Evolutionary conservation across 2,888 invertebrate species (phyloP), one percentile per base, ranked within the genome.

Genomic region (Troides aeacus): DNA sequence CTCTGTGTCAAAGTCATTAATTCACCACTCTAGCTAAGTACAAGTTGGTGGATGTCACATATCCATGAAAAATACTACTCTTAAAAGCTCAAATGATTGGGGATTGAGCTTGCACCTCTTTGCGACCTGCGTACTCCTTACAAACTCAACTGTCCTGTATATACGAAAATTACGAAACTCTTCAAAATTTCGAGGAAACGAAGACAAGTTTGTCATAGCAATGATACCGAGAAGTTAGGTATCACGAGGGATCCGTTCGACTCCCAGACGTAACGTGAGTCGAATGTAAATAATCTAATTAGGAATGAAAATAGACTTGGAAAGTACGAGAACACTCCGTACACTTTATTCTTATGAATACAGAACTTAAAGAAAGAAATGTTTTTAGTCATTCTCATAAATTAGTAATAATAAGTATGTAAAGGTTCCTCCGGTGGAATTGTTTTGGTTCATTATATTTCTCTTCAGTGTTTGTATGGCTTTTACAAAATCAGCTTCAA

Each of bases 231-330:
- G 50, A 50, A 50, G 21, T 24, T 60, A 39, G 30, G 21, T 42
- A 50, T 23, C 62, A 72, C 71, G 73, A 72, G 72, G 73, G 60
- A 53, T 59, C 58, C 67, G 59, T 58, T 50, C 64, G 76, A 74
- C 71, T 74, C 39, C 73, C 36, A 66, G 71, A 72, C 72, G 74
- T 74, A 74, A 74, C 75, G 73, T 76, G 72, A 59, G 71, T 71
- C 78, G 85, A 85, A 86, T 84, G 81, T 79, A 79, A 83, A 86
- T 83, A 80, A 84, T 82, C 76, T 76, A 68, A 81, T 81, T 79
- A 79, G 72, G 30, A 66, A 46, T 24, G 56, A 70, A 62, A 68
- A 50, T n/a, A 63, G 53, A 62, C 60, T 62, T 61, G 60, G 57
- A 64, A 58, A 46, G n/a, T 46, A 42, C 12, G 39, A 39, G 61